A percentile compares a stretch with the other conserved stretches of the same genome.
Evolutionary conservation across 2,797 vertebrate genomes (phyloP).

Genomic region (Acanthurus tractus): DNA sequence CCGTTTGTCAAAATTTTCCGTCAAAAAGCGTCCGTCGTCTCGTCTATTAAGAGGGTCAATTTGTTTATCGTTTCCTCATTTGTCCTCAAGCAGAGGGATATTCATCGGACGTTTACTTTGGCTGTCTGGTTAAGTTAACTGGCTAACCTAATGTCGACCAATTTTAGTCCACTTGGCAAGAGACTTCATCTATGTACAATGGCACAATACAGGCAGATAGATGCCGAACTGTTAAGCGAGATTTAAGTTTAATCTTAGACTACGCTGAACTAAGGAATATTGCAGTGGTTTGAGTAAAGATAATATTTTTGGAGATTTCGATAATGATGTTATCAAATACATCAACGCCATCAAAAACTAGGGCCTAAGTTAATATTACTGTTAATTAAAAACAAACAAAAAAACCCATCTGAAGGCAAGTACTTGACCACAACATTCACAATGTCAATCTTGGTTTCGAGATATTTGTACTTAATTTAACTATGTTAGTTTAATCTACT

Average conservation of each 20-base stretch:
- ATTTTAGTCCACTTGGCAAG: slow-evolving; percentile 3
- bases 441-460: too few relatives aligned
- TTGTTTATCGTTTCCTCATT: background rate
- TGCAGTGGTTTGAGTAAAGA: too few relatives aligned
- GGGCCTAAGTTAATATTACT: background rate
- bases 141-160: slow-evolving; percentile 52
- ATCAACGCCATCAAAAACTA: background rate
- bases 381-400: background rate
- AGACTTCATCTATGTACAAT: background rate
- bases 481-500: background rate
- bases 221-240: background rate
- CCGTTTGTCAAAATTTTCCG: slow-evolving; percentile 6
- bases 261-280: too few relatives aligned
- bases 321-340: slow-evolving; percentile 6
- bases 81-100: slow-evolving; percentile 20
- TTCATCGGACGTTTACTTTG: background rate
- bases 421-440: background rate
- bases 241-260: too few relatives aligned
- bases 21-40: background rate
- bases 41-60: rapidly evolving
- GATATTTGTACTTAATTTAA: background rate
- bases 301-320: background rate
- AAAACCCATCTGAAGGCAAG: background rate
- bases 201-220: background rate
- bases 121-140: background rate